A percentile compares a stretch with the other conserved stretches of the same genome.
These are phyloP conservation scores for Poecilia gillii DNA, from an alignment of 2,797 vertebrate genomes.

Conservation along the genomic window DNA sequence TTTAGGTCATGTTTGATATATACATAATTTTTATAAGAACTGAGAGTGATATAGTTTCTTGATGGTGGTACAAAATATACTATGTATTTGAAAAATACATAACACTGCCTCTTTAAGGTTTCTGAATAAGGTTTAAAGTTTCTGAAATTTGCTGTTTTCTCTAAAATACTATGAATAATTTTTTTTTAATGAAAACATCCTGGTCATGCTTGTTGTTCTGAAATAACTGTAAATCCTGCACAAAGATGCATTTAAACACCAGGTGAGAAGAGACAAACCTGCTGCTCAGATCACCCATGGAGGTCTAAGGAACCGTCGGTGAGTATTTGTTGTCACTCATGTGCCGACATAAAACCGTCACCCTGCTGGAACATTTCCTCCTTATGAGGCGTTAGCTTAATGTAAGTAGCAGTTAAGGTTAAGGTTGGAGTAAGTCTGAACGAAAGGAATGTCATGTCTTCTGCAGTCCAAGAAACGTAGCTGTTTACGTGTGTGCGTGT, in stretches of 20 bases:
- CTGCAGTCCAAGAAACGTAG: neutral
- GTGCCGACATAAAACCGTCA: neutral
- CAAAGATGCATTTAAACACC: neutral
- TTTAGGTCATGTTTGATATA: too few relatives aligned
- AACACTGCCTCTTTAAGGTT: neutral
- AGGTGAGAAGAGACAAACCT: neutral
- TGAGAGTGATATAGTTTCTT: too few relatives aligned
- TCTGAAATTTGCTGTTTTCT: neutral
- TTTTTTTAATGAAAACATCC: neutral
- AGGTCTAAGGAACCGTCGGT: neutral
- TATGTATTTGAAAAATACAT: too few relatives aligned
- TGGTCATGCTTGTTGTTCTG: neutral
- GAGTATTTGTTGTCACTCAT: neutral
- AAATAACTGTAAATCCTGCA: neutral
- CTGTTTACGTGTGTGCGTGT: neutral
- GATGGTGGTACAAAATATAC: too few relatives aligned
- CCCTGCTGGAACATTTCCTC: neutral
- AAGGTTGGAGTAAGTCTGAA: constrained; percentile 3
- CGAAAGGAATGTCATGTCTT: neutral
- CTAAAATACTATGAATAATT: neutral
- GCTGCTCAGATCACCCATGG: neutral
- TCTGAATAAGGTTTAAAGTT: neutral
- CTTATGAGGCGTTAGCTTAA: neutral
- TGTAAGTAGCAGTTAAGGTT: neutral
- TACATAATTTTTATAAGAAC: too few relatives aligned